These are phyloP conservation scores for Cynaeus angustus DNA, from an alignment of 2,888 invertebrate genomes.

Conservation along the genomic window DNA sequence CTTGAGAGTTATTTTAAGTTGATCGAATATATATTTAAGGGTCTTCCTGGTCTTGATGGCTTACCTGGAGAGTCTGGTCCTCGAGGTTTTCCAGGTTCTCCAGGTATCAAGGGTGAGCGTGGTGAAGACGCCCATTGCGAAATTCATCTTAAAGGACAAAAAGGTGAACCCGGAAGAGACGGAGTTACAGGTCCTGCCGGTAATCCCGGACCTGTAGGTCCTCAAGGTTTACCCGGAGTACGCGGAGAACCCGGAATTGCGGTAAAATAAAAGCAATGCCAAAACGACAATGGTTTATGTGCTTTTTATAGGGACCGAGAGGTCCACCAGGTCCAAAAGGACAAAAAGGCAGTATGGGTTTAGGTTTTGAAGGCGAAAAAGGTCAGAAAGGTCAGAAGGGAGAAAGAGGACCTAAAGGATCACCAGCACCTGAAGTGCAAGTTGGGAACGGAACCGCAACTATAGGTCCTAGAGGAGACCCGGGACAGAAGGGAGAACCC, in stretches of 20 bases:
- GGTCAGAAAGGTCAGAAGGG: constrained; percentile 82
- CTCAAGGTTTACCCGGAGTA: constrained; percentile 75
- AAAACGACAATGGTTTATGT: background rate
- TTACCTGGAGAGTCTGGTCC: constrained; percentile 74
- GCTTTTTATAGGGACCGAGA: constrained; percentile 75
- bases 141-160: constrained; percentile 84
- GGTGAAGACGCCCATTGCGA: constrained; percentile 87
- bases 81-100: background rate
- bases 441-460: constrained; percentile 62
- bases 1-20: too few relatives aligned
- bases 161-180: constrained; percentile 87
- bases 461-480: constrained; percentile 72
- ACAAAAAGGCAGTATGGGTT: constrained; percentile 77
- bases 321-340: constrained; percentile 84
- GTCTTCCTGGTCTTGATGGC: constrained; percentile 83
- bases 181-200: constrained; percentile 82
- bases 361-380: constrained; percentile 75
- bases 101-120: constrained; percentile 83
- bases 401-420: constrained; percentile 75
- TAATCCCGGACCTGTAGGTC: constrained; percentile 78
- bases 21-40: too few relatives aligned
- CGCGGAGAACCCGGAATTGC: constrained; percentile 78
- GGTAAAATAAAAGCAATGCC: constrained; percentile 69
- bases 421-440: constrained; percentile 62
- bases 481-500: constrained; percentile 77